A percentile compares a stretch with the other conserved stretches of the same genome.
phyloP scores from a whole-genome alignment of 2,888 invertebrate species.

The Eutolmus rufibarbis region DNA sequence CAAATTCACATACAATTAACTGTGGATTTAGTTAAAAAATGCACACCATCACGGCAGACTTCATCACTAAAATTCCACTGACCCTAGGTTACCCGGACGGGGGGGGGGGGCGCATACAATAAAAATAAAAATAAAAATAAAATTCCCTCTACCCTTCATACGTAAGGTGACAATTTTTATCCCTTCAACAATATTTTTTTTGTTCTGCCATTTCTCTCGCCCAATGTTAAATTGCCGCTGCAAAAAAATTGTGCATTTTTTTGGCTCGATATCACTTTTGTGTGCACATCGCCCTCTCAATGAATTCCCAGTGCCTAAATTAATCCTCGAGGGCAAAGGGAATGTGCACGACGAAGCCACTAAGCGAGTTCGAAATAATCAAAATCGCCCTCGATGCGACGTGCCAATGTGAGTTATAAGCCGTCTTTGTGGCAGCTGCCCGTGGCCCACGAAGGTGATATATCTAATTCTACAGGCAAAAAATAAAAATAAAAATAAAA shows the following conservation, averaged over 20 bases:
- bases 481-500: background rate
- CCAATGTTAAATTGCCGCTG: background rate
- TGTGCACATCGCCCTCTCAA: background rate
- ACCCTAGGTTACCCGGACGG: background rate
- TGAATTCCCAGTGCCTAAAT: slow-evolving; percentile 40
- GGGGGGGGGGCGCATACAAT: background rate
- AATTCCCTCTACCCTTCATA: background rate
- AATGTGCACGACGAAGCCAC: background rate
- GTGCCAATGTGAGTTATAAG: background rate
- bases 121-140: background rate
- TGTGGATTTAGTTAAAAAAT: background rate
- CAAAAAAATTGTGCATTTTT: background rate
- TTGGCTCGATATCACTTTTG: background rate
- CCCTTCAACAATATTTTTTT: background rate
- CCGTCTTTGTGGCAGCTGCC: slow-evolving; percentile 10
- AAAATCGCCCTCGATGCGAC: background rate
- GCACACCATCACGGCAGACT: background rate
- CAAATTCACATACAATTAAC: slow-evolving; percentile 29
- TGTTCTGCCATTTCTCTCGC: background rate
- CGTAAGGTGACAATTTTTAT: slow-evolving; percentile 19
- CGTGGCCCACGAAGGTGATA: background rate
- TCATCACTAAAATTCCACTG: background rate
- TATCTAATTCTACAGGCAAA: background rate
- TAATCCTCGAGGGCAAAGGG: slow-evolving; percentile 38
- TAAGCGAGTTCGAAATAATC: background rate